Conservation (phyloP, 2,113 vertebrate species). For the Clarias batrachus region DNA sequence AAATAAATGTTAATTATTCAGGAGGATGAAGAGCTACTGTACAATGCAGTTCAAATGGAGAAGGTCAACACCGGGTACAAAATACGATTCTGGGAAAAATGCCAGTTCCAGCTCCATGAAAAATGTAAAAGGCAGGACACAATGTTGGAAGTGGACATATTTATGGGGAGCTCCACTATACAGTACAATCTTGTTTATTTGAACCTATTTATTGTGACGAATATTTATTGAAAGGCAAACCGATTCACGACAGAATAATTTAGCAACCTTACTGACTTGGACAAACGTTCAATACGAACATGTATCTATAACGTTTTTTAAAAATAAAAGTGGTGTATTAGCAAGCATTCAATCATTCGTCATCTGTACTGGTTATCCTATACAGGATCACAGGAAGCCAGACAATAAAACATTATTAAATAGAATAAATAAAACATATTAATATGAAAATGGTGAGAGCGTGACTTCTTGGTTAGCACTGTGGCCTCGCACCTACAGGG, state of each 20-base stretch:
- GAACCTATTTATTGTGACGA: background rate
- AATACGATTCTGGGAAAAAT: conserved; percentile 37
- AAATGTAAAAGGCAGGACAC: conserved; percentile 24
- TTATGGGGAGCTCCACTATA: conserved; percentile 26
- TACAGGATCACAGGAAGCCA: too few species aligned
- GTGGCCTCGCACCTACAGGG: too few species aligned
- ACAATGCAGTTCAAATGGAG: conserved; percentile 45
- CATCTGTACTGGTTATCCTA: too few species aligned
- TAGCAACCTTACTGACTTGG: background rate
- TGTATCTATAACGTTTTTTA: background rate
- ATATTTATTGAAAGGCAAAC: conserved; percentile 28
- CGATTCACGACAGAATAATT: background rate
- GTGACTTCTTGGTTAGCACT: too few species aligned
- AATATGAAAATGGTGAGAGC: background rate
- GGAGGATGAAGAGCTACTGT: conserved; percentile 17
- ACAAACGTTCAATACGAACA: background rate
- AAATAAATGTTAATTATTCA: conserved; percentile 55
- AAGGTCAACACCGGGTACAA: conserved; percentile 49
- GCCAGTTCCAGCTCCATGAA: conserved; percentile 35
- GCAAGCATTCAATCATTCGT: background rate
- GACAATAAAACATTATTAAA: background rate
- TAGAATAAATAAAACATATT: background rate
- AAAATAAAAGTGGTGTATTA: background rate
- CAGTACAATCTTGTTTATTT: conserved; percentile 5
- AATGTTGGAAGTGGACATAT: conserved; percentile 27